phyloP scores from a whole-genome alignment of 2,113 vertebrate species.

The Phyllopteryx taeniolatus region DNA sequence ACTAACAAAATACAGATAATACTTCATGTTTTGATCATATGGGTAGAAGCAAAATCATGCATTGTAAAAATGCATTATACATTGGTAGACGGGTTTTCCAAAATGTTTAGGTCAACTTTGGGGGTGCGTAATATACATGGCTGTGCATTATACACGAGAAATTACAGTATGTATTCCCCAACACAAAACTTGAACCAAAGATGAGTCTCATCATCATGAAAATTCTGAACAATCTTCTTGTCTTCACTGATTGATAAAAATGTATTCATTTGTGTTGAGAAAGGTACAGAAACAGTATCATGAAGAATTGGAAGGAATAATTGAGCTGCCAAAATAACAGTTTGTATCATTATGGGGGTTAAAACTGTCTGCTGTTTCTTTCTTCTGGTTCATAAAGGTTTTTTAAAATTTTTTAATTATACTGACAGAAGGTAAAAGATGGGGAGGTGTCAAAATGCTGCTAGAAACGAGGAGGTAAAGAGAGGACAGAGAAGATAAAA shows the following conservation, averaged over 20 bases:
- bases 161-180: too few species aligned
- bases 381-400: neutral
- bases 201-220: neutral
- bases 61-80: too few species aligned
- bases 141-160: too few species aligned
- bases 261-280: neutral
- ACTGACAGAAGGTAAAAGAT: neutral
- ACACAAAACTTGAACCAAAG: neutral
- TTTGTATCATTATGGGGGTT: neutral
- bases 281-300: neutral
- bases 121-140: too few species aligned
- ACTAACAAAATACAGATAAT: too few species aligned
- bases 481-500: constrained; percentile 18
- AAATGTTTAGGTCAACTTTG: too few species aligned
- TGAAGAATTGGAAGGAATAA: neutral
- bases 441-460: neutral
- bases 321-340: neutral
- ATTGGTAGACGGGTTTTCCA: too few species aligned
- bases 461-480: neutral
- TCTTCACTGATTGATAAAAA: neutral
- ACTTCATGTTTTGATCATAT: too few species aligned
- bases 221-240: neutral
- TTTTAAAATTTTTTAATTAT: neutral
- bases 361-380: neutral
- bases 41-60: too few species aligned